Evolutionary conservation across 2,113 vertebrate species (phyloP).

Genomic region (Prunella himalayana): DNA sequence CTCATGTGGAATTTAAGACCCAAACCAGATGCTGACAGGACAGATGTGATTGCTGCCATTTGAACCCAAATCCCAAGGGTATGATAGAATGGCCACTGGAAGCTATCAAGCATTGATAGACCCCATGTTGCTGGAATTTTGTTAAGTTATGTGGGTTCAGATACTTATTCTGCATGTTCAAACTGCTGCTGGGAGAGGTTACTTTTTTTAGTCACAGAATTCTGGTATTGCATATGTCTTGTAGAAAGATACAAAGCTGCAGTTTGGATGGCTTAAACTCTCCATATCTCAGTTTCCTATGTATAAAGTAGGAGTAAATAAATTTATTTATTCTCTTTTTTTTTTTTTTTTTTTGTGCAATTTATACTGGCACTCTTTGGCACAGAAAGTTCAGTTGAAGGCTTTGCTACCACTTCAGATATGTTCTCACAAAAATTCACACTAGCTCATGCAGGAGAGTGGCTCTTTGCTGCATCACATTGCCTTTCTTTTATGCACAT

Average conservation of each 20-base stretch:
- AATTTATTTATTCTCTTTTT: neutral
- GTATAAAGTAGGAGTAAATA: neutral
- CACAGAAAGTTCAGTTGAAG: neutral
- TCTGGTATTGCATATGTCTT: neutral
- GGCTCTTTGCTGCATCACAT: neutral
- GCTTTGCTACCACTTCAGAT: neutral
- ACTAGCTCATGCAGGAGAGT: neutral
- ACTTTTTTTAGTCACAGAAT: neutral
- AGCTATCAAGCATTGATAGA: neutral
- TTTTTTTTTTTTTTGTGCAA: neutral
- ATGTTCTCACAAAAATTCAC: neutral
- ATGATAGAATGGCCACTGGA: neutral
- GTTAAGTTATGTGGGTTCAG: neutral
- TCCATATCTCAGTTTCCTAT: neutral
- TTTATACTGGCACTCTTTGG: neutral
- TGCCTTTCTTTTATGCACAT: neutral
- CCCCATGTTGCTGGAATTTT: neutral
- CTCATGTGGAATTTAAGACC: neutral
- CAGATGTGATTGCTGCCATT: neutral
- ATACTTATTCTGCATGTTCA: neutral
- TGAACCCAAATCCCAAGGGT: neutral
- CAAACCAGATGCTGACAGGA: neutral
- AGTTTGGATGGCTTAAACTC: neutral
- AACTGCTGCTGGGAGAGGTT: neutral
- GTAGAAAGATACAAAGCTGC: neutral